These are phyloP conservation scores for Lampris incognitus DNA, from an alignment of 2,113 vertebrate species.

Conservation along the genomic window DNA sequence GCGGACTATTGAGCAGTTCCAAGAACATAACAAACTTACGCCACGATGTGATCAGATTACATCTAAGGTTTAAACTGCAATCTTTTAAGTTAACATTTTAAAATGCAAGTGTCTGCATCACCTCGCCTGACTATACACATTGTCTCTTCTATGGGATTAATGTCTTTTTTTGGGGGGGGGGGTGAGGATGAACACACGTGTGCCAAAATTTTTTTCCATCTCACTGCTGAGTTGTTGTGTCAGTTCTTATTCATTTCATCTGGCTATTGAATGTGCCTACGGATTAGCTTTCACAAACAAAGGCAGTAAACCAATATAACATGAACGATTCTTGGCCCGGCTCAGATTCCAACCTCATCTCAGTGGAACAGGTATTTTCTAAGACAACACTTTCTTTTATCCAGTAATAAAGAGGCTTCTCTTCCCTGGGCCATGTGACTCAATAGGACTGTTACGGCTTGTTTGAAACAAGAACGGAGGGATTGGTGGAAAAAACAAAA, in stretches of 20 bases:
- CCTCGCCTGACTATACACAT: too few relatives aligned
- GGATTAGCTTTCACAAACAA: not conserved
- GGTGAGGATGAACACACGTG: not conserved
- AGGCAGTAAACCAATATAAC: not conserved
- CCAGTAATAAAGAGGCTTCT: not conserved
- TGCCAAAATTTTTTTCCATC: not conserved
- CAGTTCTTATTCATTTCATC: not conserved
- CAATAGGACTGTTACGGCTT: not conserved
- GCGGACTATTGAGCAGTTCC: too few relatives aligned
- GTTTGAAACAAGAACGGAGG: not conserved
- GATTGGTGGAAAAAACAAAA: not conserved
- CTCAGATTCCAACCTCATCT: not conserved
- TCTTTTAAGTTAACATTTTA: too few relatives aligned
- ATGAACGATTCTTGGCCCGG: conserved; percentile 21
- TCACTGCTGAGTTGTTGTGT: not conserved
- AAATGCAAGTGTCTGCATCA: too few relatives aligned
- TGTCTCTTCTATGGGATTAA: too few relatives aligned
- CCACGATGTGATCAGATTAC: too few relatives aligned
- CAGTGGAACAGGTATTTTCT: not conserved
- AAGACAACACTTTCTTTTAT: not conserved
- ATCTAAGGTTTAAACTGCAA: too few relatives aligned
- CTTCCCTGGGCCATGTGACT: not conserved
- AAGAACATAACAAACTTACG: too few relatives aligned
- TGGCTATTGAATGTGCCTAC: not conserved
- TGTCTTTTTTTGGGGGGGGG: too few relatives aligned